A percentile compares a stretch with the other conserved stretches of the same genome.
phyloP scores from a whole-genome alignment of 2,888 invertebrate species.

The Drosophila borborema region DNA sequence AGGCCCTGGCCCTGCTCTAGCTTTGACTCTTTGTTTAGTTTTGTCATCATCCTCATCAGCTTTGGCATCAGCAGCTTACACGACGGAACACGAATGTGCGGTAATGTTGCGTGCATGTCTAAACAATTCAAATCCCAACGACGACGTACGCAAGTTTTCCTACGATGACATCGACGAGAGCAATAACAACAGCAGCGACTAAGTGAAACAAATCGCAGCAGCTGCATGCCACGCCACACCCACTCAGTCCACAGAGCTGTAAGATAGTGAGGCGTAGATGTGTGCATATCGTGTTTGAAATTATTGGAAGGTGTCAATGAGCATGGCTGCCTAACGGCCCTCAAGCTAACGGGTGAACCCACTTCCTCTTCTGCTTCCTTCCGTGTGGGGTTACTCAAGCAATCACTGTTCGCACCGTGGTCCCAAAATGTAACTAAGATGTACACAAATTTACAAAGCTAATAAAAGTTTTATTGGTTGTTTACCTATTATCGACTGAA shows the following conservation, averaged over 20 bases:
- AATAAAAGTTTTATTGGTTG: too few species aligned
- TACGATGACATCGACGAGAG: constrained; percentile 38
- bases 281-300: constrained; percentile 50
- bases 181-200: constrained; percentile 45
- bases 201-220: constrained; percentile 73
- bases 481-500: neutral
- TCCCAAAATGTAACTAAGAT: neutral
- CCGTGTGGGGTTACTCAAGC: constrained; percentile 42
- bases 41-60: constrained; percentile 33
- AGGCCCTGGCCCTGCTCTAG: constrained; percentile 5
- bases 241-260: neutral
- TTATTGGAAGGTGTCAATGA: constrained; percentile 76
- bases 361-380: constrained; percentile 33
- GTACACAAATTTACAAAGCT: neutral
- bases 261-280: neutral
- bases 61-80: constrained; percentile 41
- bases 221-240: constrained; percentile 46
- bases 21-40: constrained; percentile 24
- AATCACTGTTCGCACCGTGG: constrained; percentile 38
- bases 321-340: constrained; percentile 52
- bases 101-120: constrained; percentile 78
- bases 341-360: constrained; percentile 1
- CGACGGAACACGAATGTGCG: constrained; percentile 52
- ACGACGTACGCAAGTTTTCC: constrained; percentile 66
- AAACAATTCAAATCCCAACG: constrained; percentile 66